Base-by-base conservation (phyloP, 2,797 vertebrate species). In the Myotis planiceps region DNA sequence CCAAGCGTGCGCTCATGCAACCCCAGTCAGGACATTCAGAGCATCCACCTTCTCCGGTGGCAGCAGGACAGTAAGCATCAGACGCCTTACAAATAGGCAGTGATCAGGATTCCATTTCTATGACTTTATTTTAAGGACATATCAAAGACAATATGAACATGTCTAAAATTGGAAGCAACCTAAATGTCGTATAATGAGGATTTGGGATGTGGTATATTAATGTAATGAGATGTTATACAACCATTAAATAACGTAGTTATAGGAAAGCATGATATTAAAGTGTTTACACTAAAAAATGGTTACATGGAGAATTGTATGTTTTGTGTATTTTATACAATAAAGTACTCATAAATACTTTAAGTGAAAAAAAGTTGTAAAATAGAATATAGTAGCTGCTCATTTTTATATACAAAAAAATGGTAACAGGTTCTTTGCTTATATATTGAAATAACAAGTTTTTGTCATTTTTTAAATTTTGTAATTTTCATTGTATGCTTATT, bases 321-420 rank as follows among this genome's bases (percentile, higher is more conserved):
- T 49, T 29, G 3, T 45, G 27, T 81, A 78, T 58, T 89, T 96
- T 96, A 32, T 21, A 29, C 5, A 53, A 5, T 69, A 81, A 81
- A 72, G 9, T 85, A 2, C 88, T 88, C 72, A 80, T 23, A 83
- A 32, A 80, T 94, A 92, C 29, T 89, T 75, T 84, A 83, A 94
- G 63, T 95, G 32, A 65, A 95, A n/a, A 69, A 93, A 85, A 75
- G 5, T 92, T 87, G 14, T 29, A 92, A 88, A 88, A 81, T 42
- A 87, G 58, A 82, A 78, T 60, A 3, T 75, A 83, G 16, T 75
- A 39, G 4, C 13, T n/a, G 66, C 37, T 96, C 27, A 84, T 58
- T 76, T 92, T 84, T 79, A 2, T 55, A 7, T 60, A 32, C 27
- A 80, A 42, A 42, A 39, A 92, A 90, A 68, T 29, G 2, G 79